A percentile compares a stretch with the other conserved stretches of the same genome.
phyloP scores from a whole-genome alignment of 2,888 invertebrate genomes.

The Leptopterna dolabrata region DNA sequence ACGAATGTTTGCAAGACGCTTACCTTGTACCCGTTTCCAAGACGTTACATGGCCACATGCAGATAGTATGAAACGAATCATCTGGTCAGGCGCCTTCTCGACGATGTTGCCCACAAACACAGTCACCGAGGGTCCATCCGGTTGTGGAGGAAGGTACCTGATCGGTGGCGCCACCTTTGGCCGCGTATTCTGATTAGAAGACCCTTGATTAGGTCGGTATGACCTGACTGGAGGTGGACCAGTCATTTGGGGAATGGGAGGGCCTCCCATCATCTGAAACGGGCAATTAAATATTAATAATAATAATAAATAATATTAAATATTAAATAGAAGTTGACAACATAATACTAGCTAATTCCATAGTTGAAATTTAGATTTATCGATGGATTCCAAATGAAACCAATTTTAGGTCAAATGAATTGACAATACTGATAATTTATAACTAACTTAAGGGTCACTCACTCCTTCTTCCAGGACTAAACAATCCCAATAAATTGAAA shows the following conservation, averaged over 20 bases:
- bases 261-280: slow-evolving; percentile 70
- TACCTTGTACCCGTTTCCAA: slow-evolving; percentile 94
- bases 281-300: background rate
- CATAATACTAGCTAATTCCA: no score
- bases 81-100: slow-evolving; percentile 92
- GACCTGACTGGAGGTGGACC: slow-evolving; percentile 62
- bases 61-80: slow-evolving; percentile 91
- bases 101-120: slow-evolving; percentile 98
- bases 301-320: background rate
- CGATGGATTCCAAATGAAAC: no score
- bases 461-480: no score
- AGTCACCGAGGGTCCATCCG: slow-evolving; percentile 88
- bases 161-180: slow-evolving; percentile 57
- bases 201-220: slow-evolving; percentile 59
- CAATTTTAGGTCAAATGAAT: no score
- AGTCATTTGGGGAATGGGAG: slow-evolving; percentile 68
- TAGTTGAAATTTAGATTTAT: no score
- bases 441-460: no score
- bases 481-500: no score
- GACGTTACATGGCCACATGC: slow-evolving; percentile 94
- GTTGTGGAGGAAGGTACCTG: slow-evolving; percentile 58
- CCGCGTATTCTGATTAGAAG: slow-evolving; percentile 38
- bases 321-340: no score
- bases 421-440: no score
- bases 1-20: background rate